These are phyloP conservation scores for Laticauda laticaudata DNA, from an alignment of 2,113 vertebrate species.

Conservation along the genomic window DNA sequence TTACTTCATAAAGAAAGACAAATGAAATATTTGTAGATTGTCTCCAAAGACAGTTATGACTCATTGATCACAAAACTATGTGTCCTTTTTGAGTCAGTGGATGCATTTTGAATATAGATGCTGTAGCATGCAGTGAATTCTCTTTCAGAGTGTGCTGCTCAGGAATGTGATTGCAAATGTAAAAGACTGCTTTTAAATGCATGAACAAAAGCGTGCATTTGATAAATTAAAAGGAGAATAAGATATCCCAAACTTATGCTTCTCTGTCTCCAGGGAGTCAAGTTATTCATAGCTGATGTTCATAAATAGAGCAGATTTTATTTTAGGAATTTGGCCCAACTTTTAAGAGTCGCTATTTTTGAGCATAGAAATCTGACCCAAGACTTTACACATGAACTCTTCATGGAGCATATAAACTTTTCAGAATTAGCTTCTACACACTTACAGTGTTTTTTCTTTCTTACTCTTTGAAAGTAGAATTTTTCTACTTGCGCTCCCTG, in stretches of 20 bases:
- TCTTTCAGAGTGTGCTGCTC: not conserved
- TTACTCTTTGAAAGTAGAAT: not conserved
- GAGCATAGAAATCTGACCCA: conserved; percentile 5
- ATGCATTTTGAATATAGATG: not conserved
- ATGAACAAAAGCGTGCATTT: not conserved
- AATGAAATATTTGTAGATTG: not conserved
- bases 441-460: not conserved
- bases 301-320: conserved; percentile 5
- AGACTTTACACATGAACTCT: not conserved
- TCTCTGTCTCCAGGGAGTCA: not conserved
- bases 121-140: not conserved
- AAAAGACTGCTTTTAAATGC: not conserved
- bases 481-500: not conserved
- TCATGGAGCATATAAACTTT: conserved; percentile 18
- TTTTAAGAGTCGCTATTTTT: conserved; percentile 13
- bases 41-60: not conserved
- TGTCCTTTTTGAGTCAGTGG: not conserved
- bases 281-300: not conserved
- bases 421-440: conserved; percentile 14
- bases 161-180: not conserved
- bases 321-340: not conserved
- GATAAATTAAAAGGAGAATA: not conserved
- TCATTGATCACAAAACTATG: not conserved
- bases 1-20: not conserved
- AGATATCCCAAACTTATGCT: not conserved